Evolutionary conservation across 2,888 invertebrate genomes (phyloP), one percentile per base, ranked within the genome.

Genomic region (Heliconius hortense): DNA sequence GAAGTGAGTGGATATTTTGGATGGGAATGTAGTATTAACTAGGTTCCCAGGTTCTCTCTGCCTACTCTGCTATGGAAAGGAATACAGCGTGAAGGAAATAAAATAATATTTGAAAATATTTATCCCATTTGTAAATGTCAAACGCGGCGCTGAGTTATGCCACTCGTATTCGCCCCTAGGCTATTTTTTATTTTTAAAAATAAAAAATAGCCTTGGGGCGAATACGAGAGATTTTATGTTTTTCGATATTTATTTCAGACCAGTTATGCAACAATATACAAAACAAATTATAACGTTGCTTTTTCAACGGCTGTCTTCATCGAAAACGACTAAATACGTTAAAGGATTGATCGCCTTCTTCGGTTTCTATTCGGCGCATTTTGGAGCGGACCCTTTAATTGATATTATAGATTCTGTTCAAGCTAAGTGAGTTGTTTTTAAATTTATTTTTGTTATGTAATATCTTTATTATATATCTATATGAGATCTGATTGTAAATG

Each of bases 291-390:
- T 99, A 88, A 95, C 98, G 21, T 89, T 99, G 76, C 95, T 99
- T n/a, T 99, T 99, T 93, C 98, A 98, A 91, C 95, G 99, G 74
- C 94, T 99, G 48, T 97, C 98, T 3, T 97, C 97, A 0, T 97
- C 98, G 0, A 99, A 99, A 93, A 99, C 99, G 0, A 97, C 98
- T 0, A 99, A 99, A 93, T 99, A 97, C 90, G 96, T 99, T 62
- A 97, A 97, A 86, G 96, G 97, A 28, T 94, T 99, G 10, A 96
- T 99, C 78, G 97, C 98, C 0, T 99, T 99, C 93, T 97, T 99
- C 86, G 97, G 96, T 72, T 96, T 98, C 84, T 99, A 97, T 91
- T 95, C 96, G 2, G 96, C 97, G 68, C 97, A 97, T 88, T 96
- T 96, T 86, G 97, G 98, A 1, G 95, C 98, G 0, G 94, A 95